A percentile compares a stretch with the other conserved stretches of the same genome.
phyloP scores from a whole-genome alignment of 92 coral and sea anemone genomes.

The Porites cylindrica region DNA sequence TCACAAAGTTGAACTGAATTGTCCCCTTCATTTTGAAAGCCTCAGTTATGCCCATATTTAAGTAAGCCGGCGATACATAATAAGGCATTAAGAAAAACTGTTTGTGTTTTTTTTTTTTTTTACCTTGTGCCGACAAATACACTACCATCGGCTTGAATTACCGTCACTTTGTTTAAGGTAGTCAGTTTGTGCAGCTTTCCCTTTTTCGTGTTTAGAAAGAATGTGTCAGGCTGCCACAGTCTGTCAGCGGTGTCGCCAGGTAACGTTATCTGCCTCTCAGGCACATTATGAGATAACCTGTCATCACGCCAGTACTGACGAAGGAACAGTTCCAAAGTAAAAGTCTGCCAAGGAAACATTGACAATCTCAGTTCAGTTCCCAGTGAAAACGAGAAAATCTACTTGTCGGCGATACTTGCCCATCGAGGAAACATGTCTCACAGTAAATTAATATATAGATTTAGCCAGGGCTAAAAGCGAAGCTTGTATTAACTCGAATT shows the following conservation, averaged over 20 bases:
- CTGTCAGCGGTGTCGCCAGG: slow-evolving; percentile 64
- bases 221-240: slow-evolving; percentile 89
- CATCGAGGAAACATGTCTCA: no score
- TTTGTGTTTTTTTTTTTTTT: no score
- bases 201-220: slow-evolving; percentile 78
- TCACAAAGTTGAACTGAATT: no score
- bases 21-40: no score
- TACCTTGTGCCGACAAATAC: slow-evolving; percentile 77
- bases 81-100: no score
- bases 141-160: slow-evolving; percentile 68
- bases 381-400: background rate
- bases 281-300: slow-evolving; percentile 58
- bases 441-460: no score
- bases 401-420: background rate
- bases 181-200: slow-evolving; percentile 75
- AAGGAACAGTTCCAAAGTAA: slow-evolving; percentile 80
- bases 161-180: slow-evolving; percentile 65
- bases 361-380: background rate
- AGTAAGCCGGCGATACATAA: no score
- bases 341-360: slow-evolving; percentile 48
- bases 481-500: no score
- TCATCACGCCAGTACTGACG: slow-evolving; percentile 83
- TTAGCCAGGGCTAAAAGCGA: no score
- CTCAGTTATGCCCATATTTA: no score
- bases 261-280: slow-evolving; percentile 59